Conservation (phyloP, 2,113 vertebrate genomes). For the Oceanites oceanicus region DNA sequence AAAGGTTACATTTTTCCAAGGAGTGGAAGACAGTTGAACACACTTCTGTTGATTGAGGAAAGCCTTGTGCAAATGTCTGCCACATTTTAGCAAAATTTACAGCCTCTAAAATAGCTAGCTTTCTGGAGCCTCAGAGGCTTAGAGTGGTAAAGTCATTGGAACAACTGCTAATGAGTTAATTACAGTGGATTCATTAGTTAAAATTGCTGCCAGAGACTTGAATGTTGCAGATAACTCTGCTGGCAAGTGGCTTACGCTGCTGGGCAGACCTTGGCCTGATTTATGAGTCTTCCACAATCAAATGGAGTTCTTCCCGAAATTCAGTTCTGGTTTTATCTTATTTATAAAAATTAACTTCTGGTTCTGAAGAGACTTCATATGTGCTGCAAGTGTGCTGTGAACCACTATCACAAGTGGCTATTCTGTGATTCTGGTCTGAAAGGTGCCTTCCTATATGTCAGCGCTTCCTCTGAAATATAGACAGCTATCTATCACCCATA, state of each 20-base stretch:
- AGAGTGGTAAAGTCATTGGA: conserved; percentile 53
- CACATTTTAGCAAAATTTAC: conserved; percentile 48
- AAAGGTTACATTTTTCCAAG: not conserved
- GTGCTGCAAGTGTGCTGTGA: accelerated
- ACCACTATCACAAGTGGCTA: not conserved
- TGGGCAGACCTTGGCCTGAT: conserved; percentile 41
- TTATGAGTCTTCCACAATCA: conserved; percentile 19
- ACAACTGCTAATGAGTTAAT: conserved; percentile 63
- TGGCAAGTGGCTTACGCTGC: conserved; percentile 34
- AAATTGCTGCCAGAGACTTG: conserved; percentile 44
- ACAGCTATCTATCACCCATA: not conserved
- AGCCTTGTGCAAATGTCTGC: conserved; percentile 10
- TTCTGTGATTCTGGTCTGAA: not conserved
- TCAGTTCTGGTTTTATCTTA: not conserved
- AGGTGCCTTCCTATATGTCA: not conserved
- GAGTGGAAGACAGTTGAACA: not conserved
- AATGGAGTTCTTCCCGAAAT: not conserved
- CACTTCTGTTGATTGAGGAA: not conserved
- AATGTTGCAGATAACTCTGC: conserved; percentile 35
- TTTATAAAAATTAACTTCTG: not conserved
- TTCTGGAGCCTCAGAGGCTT: conserved; percentile 25
- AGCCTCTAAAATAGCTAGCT: conserved; percentile 1
- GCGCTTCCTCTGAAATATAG: not conserved
- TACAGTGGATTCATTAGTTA: conserved; percentile 45
- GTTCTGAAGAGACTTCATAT: not conserved